phyloP scores from a whole-genome alignment of 2,797 vertebrate genomes.

The Rhodeus uyekii region DNA sequence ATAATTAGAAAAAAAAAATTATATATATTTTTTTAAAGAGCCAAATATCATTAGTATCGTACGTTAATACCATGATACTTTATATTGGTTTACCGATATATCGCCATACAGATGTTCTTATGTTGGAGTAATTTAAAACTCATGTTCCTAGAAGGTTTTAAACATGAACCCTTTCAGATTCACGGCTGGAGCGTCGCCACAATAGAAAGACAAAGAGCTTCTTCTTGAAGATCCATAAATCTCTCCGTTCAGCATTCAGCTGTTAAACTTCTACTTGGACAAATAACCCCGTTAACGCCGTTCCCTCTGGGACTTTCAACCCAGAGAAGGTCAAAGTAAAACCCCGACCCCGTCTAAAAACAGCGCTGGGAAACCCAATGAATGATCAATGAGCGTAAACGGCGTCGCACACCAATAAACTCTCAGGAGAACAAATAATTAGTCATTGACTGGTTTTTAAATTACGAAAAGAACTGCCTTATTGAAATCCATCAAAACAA shows the following conservation, averaged over 20 bases:
- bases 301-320: conserved; percentile 16
- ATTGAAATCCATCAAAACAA: not conserved
- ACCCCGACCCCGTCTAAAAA: conserved; percentile 8
- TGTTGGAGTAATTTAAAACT: not conserved
- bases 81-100: no score
- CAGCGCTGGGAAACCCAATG: conserved; percentile 2
- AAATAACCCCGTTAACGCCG: conserved; percentile 24
- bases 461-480: not conserved
- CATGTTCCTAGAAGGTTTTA: not conserved
- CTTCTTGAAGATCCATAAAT: conserved; percentile 30
- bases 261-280: conserved; percentile 28
- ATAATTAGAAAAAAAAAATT: no score
- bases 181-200: not conserved
- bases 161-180: conserved; percentile 2
- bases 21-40: no score
- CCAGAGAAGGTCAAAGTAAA: conserved; percentile 39
- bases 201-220: conserved; percentile 10
- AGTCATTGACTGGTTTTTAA: not conserved
- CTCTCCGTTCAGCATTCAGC: conserved; percentile 7
- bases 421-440: conserved; percentile 3
- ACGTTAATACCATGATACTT: no score
- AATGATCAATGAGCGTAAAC: not conserved
- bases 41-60: no score
- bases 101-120: no score
- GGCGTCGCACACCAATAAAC: not conserved